Base-by-base conservation (phyloP, 2,888 invertebrate genomes). In the Philaethria dido region DNA sequence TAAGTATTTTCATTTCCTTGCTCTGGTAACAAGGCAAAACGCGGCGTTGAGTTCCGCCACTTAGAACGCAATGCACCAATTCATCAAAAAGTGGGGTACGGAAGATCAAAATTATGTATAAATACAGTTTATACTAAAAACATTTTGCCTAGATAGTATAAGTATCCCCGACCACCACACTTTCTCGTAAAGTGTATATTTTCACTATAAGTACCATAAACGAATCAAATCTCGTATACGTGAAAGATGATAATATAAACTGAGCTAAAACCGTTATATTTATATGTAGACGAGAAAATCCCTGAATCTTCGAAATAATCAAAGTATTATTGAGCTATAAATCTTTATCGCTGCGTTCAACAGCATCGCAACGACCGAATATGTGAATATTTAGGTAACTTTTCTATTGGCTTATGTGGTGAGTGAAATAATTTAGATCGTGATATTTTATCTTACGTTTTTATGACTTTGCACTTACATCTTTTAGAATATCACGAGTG, bases 311-410 rank as follows among this genome's bases (percentile, higher is more conserved):
- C 84, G 86, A 87, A 85, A 88, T 89, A 87, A 88, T 88, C 88
- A 88, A 87, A 89, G 87, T 86, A 86, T 89, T 89, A 89, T 89
- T 86, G 87, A 81, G 80, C 79, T 80, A 85, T 90, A 89, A 90
- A 89, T 90, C 88, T 88, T 87, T 89, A 89, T 88, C 85, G 77
- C 78, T 80, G 77, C 82, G 82, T 83, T 80, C 80, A 70, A 78
- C 73, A 78, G 73, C 74, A 75, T 77, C 77, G 79, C 80, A 82
- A 78, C 77, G 74, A 73, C 74, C 74, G 81, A 81, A 82, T 84
- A 83, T 80, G 86, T 84, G 87, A 88, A 88, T 86, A 85, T 87
- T 86, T 85, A 73, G 83, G 82, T 83, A 83, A 87, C 82, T 82
- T 85, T 80, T 78, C 80, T 76, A 80, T 81, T 74, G 73, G 71